phyloP scores from a whole-genome alignment of 1,140 invertebrate genomes.

The Pectinophora gossypiella region DNA sequence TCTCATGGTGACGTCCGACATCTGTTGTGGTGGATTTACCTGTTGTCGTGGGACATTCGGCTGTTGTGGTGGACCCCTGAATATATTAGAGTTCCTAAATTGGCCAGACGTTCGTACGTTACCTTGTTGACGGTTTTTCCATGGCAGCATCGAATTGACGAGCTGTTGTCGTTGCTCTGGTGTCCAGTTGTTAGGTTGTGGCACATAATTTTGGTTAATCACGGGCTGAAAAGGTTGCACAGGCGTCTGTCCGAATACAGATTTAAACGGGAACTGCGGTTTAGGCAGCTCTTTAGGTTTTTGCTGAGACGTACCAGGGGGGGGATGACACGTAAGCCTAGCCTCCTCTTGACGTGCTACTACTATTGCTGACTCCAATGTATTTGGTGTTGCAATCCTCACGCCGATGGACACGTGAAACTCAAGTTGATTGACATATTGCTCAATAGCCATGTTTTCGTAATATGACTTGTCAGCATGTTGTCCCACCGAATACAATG shows the following conservation, averaged over 20 bases:
- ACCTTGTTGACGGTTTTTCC: background rate
- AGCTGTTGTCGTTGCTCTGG: background rate
- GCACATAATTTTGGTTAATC: background rate
- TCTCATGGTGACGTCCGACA: slow-evolving; percentile 19
- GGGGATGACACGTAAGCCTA: slow-evolving; percentile 8
- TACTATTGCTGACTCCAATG: slow-evolving; percentile 11
- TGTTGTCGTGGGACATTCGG: too few species aligned
- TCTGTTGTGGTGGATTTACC: slow-evolving; percentile 7
- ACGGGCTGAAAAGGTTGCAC: too few species aligned
- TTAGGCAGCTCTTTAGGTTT: too few species aligned
- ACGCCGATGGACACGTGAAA: slow-evolving; percentile 19
- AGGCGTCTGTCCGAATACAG: too few species aligned
- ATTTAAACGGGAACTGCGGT: too few species aligned
- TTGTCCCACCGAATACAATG: slow-evolving; percentile 8
- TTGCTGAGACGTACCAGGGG: too few species aligned
- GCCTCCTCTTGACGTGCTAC: slow-evolving; percentile 16
- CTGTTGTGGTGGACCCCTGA: too few species aligned
- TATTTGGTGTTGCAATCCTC: slow-evolving; percentile 11
- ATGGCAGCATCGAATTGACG: background rate
- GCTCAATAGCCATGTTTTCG: slow-evolving; percentile 18
- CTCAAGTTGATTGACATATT: slow-evolving; percentile 16
- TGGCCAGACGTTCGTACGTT: background rate
- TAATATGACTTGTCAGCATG: slow-evolving; percentile 16
- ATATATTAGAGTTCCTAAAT: background rate
- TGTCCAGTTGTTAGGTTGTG: background rate